Evolutionary conservation across 2,113 vertebrate genomes (phyloP), one percentile per base, ranked within the genome.

Genomic region (Pachyramphus minor): DNA sequence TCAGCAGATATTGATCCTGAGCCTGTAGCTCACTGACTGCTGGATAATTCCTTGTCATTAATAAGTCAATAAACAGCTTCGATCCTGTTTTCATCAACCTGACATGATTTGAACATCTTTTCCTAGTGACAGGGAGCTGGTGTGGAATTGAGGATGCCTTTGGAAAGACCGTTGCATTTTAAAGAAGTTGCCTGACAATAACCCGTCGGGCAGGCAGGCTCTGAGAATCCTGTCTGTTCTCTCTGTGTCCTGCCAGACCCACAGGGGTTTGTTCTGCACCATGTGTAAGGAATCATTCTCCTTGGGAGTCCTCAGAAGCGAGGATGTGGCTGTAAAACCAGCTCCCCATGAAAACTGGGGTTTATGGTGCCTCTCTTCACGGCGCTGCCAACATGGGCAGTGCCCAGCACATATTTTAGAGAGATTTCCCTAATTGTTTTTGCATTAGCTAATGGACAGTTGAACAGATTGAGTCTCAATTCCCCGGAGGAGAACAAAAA

Each of bases 41-140:
- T 56, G 87, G 68, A 18, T 87, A 89, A 94, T 94, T 89, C 42
- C 59, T 33, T 89, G 93, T 89, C 91, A 37, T 92, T 94, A 92
- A 76, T 3, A 49, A 73, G 59, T 89, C 93, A 87, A 92, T 92
- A 81, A 89, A 74, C 45, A 74, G 60, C 50, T 91, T 87, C 6
- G 73, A 77, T 87, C 59, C 55, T 19, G 45, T 14, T 47, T 90
- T n/a, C 83, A 59, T 66, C 0, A 6, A 88, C 42, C 58, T 1
- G 1, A 58, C 14, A 5, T 3, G 63, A 69, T 73, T 21, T 17
- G 76, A 80, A 27, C 27, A 7, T 21, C 79, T 64, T 59, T 55
- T 52, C 76, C 59, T 5, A 27, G 62, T 72, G 93, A 15, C 81
- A 84, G 74, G 79, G 8, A 55, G 78, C 59, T 47, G 55, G 30